Evolutionary conservation across 1,140 invertebrate genomes (phyloP).

Genomic region (Nylanderia fulva): DNA sequence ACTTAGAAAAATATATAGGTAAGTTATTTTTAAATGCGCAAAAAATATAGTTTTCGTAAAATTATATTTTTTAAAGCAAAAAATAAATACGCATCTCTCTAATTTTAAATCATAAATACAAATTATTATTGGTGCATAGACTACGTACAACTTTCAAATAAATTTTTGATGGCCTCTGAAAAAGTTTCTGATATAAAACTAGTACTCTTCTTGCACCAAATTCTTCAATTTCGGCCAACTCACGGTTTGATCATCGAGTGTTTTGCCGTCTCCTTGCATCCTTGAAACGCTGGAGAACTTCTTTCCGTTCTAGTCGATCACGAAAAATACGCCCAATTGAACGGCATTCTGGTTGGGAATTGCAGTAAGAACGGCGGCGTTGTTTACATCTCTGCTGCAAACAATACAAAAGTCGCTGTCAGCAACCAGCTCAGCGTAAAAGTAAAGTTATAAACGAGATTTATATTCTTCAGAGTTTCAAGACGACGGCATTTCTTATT

Average conservation of each 20-base stretch:
- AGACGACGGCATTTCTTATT: neutral
- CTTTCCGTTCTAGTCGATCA: constrained; percentile 39
- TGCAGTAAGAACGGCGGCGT: constrained; percentile 42
- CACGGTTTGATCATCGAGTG: neutral
- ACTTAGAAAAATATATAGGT: too few species aligned
- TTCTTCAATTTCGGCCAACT: constrained; percentile 15
- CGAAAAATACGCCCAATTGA: constrained; percentile 56
- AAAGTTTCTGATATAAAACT: neutral
- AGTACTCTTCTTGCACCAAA: neutral
- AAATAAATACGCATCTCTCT: neutral
- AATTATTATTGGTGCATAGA: neutral
- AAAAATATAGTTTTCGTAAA: neutral
- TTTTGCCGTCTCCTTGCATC: constrained; percentile 8
- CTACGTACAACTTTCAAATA: neutral
- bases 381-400: constrained; percentile 54
- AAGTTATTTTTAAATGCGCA: too few species aligned
- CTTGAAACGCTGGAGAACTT: neutral
- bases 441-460: constrained; percentile 37
- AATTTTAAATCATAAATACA: neutral
- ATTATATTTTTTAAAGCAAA: neutral
- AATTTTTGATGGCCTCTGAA: neutral
- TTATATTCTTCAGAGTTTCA: neutral
- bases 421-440: constrained; percentile 36
- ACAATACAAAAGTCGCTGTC: constrained; percentile 57
- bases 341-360: constrained; percentile 10